phyloP scores from a whole-genome alignment of 2,888 invertebrate species.

The Himalopsyche anomala region DNA sequence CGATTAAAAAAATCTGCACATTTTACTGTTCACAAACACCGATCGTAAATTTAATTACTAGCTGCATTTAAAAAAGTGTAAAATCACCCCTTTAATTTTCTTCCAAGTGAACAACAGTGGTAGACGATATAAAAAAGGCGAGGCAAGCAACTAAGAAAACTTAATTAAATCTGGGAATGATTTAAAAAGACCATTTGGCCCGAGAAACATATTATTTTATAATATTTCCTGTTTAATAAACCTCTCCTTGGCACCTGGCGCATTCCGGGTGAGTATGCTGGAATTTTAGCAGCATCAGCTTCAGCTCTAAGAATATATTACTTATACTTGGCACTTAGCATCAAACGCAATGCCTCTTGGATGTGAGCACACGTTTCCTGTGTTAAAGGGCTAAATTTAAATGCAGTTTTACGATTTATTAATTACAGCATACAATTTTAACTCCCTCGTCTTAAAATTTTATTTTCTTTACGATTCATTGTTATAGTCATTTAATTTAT shows the following conservation, averaged over 20 bases:
- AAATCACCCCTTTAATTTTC: slow-evolving; percentile 32
- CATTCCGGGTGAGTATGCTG: slow-evolving; percentile 2
- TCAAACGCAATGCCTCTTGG: slow-evolving; percentile 2
- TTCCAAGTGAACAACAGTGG: not conserved
- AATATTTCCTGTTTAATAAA: slow-evolving; percentile 35
- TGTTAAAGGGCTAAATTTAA: slow-evolving; percentile 26
- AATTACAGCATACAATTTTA: too few species aligned
- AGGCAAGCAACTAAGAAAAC: slow-evolving; percentile 32
- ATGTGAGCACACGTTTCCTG: slow-evolving; percentile 15
- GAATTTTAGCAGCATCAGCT: slow-evolving; percentile 39
- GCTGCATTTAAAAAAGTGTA: slow-evolving; percentile 42
- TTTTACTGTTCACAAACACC: not conserved
- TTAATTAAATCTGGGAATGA: slow-evolving; percentile 34
- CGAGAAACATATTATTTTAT: slow-evolving; percentile 28
- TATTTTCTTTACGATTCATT: too few species aligned
- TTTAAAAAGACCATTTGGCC: slow-evolving; percentile 39
- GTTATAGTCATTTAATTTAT: too few species aligned
- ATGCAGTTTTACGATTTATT: not conserved
- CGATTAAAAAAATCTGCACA: not conserved
- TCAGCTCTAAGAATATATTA: slow-evolving; percentile 14
- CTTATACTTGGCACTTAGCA: slow-evolving; percentile 34
- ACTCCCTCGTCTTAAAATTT: too few species aligned
- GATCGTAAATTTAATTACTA: slow-evolving; percentile 16
- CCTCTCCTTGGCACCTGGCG: slow-evolving; percentile 27
- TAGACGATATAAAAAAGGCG: slow-evolving; percentile 14